These are phyloP conservation scores for Pachydiplax longipennis DNA, from an alignment of 2,888 invertebrate species.

Conservation along the genomic window DNA sequence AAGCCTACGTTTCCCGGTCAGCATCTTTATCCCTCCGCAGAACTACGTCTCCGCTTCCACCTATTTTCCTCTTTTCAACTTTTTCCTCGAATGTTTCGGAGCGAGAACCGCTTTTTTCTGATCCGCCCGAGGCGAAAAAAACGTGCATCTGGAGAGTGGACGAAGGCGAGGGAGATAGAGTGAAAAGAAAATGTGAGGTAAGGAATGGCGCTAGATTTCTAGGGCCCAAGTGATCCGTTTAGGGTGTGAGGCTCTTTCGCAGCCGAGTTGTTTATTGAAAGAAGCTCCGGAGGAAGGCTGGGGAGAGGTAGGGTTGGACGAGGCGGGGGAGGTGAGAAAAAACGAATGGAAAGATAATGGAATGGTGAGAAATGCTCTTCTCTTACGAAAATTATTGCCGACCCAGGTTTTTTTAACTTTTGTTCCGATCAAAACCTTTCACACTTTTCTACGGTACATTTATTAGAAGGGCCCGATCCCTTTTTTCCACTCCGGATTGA, in stretches of 20 bases:
- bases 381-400: constrained; percentile 20
- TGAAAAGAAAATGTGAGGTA: background rate
- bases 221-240: background rate
- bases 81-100: background rate
- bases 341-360: constrained; percentile 23
- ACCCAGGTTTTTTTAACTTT: background rate
- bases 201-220: background rate
- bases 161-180: background rate
- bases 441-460: background rate
- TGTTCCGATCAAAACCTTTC: background rate
- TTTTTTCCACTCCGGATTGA: background rate
- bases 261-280: constrained; percentile 33
- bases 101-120: background rate
- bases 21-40: background rate
- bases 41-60: background rate
- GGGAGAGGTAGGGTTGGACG: background rate
- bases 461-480: background rate
- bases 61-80: background rate
- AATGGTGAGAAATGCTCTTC: constrained; percentile 32
- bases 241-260: background rate
- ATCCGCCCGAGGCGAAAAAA: background rate
- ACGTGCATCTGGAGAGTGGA: background rate
- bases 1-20: background rate
- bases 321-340: background rate
- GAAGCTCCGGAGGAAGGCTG: background rate